These are phyloP conservation scores for Drosophila ezoana DNA, from an alignment of 2,888 invertebrate species.

Conservation along the genomic window DNA sequence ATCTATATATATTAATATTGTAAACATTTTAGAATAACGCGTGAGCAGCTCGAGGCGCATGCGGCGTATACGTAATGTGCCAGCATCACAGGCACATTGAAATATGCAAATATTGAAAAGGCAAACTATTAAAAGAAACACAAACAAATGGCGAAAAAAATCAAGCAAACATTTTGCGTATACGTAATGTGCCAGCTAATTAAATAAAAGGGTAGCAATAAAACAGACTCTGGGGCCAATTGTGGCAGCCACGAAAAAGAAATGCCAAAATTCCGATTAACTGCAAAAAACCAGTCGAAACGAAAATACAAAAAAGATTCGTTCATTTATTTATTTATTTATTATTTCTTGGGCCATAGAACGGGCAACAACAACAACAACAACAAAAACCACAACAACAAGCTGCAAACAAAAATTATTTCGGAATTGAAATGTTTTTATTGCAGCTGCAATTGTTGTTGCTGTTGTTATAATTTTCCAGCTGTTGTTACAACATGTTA, in stretches of 20 bases:
- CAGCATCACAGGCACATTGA: conserved; percentile 5
- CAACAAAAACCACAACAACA: conserved; percentile 21
- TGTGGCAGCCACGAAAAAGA: conserved; percentile 18
- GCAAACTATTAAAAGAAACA: conserved; percentile 9
- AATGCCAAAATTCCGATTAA: conserved; percentile 19
- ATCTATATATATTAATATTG: too few species aligned
- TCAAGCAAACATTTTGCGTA: conserved; percentile 42
- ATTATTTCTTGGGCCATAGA: conserved; percentile 45
- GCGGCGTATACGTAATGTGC: conserved; percentile 58
- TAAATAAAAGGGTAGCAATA: conserved; percentile 49
- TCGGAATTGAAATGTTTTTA: conserved; percentile 47
- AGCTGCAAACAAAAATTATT: conserved; percentile 42
- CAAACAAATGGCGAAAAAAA: conserved; percentile 3
- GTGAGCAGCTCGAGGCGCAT: conserved; percentile 11
- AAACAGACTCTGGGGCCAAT: conserved; percentile 34
- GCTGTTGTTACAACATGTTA: conserved; percentile 74
- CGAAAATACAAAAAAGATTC: conserved; percentile 3
- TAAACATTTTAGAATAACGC: neutral
- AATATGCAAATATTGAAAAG: conserved; percentile 4
- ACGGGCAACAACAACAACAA: conserved; percentile 36
- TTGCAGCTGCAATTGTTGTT: conserved; percentile 54
- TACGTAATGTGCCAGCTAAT: conserved; percentile 59
- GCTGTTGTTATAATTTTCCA: conserved; percentile 68
- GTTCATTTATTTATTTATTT: neutral
- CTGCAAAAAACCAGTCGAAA: conserved; percentile 10